Conservation (phyloP, 2,113 vertebrate genomes). For the Geococcyx californianus region DNA sequence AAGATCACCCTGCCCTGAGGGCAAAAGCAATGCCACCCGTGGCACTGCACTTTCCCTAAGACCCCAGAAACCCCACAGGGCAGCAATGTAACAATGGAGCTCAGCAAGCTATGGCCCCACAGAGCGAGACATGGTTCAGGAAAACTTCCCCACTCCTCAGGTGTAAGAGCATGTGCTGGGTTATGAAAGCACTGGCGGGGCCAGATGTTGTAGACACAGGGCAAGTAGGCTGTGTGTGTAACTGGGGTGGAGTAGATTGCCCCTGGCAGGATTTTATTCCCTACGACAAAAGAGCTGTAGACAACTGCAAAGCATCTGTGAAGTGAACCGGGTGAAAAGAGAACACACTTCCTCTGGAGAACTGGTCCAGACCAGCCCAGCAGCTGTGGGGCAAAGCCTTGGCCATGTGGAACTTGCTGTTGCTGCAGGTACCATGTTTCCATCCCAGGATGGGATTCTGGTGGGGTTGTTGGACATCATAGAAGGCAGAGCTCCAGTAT, state of each 20-base stretch:
- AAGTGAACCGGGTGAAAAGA: not conserved
- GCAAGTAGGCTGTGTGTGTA: not conserved
- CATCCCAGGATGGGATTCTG: not conserved
- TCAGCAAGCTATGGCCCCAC: fast-evolving
- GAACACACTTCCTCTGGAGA: not conserved
- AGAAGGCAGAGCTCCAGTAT: not conserved
- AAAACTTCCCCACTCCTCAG: not conserved
- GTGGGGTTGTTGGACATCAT: fast-evolving
- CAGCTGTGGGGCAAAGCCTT: not conserved
- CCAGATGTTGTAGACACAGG: not conserved
- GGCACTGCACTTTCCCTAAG: not conserved
- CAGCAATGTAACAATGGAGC: not conserved
- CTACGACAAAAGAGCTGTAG: not conserved
- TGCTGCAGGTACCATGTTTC: not conserved
- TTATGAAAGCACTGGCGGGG: not conserved
- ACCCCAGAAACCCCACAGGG: not conserved
- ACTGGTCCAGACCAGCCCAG: not conserved
- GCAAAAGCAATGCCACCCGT: not conserved
- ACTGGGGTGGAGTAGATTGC: not conserved
- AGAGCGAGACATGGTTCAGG: fast-evolving
- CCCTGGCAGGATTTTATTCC: not conserved
- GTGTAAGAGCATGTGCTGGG: not conserved
- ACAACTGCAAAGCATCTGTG: not conserved
- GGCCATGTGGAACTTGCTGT: not conserved
- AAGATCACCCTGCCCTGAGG: not conserved